Evolutionary conservation across 2,797 vertebrate genomes (phyloP).

Genomic region (Epinephelus coioides): DNA sequence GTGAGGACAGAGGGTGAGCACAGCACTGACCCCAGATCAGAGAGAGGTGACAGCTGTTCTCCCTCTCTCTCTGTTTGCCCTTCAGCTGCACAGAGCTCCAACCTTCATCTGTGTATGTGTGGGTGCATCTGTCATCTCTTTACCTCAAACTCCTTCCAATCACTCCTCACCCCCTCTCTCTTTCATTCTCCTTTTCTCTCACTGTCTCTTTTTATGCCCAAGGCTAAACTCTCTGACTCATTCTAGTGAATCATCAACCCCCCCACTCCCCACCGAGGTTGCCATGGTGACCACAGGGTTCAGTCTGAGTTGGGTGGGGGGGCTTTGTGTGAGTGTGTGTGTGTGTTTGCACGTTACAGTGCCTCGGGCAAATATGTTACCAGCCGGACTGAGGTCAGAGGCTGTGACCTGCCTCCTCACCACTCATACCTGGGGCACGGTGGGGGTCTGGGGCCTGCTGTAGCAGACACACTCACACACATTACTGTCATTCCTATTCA

Average conservation of each 20-base stretch:
- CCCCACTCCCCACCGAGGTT: conserved; percentile 62
- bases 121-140: conserved; percentile 59
- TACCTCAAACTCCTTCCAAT: conserved; percentile 44
- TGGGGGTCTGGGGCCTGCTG: background rate
- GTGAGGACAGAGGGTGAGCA: conserved; percentile 57
- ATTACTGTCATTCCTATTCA: conserved; percentile 54
- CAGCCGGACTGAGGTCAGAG: conserved; percentile 59
- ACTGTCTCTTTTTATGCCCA: conserved; percentile 75
- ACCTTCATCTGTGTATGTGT: conserved; percentile 40
- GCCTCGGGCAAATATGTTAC: conserved; percentile 60
- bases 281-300: conserved; percentile 76
- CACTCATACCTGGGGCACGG: conserved; percentile 40
- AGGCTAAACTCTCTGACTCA: conserved; percentile 85
- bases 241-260: conserved; percentile 74
- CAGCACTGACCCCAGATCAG: conserved; percentile 58
- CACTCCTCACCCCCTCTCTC: conserved; percentile 57
- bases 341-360: conserved; percentile 58
- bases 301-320: conserved; percentile 53
- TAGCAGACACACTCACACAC: conserved; percentile 27
- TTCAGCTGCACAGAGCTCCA: conserved; percentile 35
- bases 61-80: conserved; percentile 43
- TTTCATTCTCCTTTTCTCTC: conserved; percentile 60
- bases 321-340: conserved; percentile 22
- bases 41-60: conserved; percentile 71
- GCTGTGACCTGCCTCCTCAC: conserved; percentile 54